These are phyloP conservation scores for Druceiella hillmani DNA, from an alignment of 2,888 invertebrate species.

Conservation along the genomic window DNA sequence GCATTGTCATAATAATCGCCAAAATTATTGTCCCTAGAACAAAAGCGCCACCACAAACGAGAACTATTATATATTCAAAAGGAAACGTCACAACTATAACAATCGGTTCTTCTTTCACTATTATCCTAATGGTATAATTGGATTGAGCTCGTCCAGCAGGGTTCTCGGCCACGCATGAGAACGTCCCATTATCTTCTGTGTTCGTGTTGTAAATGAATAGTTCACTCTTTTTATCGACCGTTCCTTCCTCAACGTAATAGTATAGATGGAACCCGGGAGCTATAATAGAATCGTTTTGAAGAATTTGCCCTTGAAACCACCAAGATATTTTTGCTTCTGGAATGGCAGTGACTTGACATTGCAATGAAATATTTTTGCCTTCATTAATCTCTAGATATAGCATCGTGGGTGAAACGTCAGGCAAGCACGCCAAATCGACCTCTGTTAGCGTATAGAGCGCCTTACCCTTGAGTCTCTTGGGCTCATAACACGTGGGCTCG, in stretches of 20 bases:
- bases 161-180: slow-evolving; percentile 81
- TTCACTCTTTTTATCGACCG: slow-evolving; percentile 70
- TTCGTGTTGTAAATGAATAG: slow-evolving; percentile 73
- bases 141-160: slow-evolving; percentile 73
- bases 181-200: slow-evolving; percentile 78
- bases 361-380: slow-evolving; percentile 75
- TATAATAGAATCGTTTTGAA: slow-evolving; percentile 69
- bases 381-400: slow-evolving; percentile 72
- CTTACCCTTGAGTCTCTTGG: slow-evolving; percentile 59
- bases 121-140: slow-evolving; percentile 75
- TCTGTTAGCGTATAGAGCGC: slow-evolving; percentile 62
- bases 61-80: slow-evolving; percentile 64
- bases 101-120: slow-evolving; percentile 67
- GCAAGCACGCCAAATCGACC: slow-evolving; percentile 75
- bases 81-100: slow-evolving; percentile 64
- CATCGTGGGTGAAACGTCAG: slow-evolving; percentile 70
- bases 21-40: slow-evolving; percentile 60
- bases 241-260: slow-evolving; percentile 68
- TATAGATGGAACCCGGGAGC: slow-evolving; percentile 62
- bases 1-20: slow-evolving; percentile 59
- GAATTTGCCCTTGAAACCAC: slow-evolving; percentile 76
- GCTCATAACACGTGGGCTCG: slow-evolving; percentile 72
- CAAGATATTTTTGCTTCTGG: slow-evolving; percentile 79
- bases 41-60: slow-evolving; percentile 60
- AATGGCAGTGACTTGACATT: slow-evolving; percentile 74